A percentile compares a stretch with the other conserved stretches of the same genome.
Evolutionary conservation across 1,140 invertebrate species (phyloP).

Genomic region (Portunus trituberculatus): DNA sequence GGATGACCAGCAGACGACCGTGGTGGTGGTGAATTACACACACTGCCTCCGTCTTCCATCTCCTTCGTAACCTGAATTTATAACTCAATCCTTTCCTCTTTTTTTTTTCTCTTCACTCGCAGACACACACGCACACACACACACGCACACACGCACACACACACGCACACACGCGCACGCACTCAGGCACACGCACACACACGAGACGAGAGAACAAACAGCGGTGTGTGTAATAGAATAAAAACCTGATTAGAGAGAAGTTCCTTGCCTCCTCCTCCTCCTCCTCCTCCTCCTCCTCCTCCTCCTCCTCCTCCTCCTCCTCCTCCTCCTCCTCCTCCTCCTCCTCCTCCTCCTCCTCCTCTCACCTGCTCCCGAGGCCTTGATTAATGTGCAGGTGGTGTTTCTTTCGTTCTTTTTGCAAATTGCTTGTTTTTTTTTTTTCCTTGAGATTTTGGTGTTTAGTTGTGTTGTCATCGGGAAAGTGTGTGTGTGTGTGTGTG

Average conservation of each 20-base stretch:
- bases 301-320: background rate
- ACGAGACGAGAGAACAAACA: constrained; percentile 20
- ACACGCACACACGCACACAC: constrained; percentile 18
- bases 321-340: background rate
- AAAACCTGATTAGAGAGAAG: background rate
- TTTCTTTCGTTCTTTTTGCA: background rate
- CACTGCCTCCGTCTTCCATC: background rate
- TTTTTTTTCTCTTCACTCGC: background rate
- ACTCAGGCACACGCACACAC: background rate
- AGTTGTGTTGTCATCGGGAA: background rate
- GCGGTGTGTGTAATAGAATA: background rate
- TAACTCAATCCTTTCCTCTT: no score
- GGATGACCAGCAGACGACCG: no score
- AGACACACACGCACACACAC: background rate
- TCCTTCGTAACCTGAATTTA: no score
- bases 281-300: background rate
- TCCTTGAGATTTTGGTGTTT: background rate
- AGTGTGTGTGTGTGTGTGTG: background rate
- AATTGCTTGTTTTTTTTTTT: background rate
- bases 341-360: background rate
- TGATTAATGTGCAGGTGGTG: background rate
- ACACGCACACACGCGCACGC: constrained; percentile 17
- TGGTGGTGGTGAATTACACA: no score
- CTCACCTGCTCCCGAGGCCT: background rate
- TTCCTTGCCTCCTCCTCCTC: background rate